phyloP scores from a whole-genome alignment of 2,113 vertebrate genomes.

The Platichthys stellatus region DNA sequence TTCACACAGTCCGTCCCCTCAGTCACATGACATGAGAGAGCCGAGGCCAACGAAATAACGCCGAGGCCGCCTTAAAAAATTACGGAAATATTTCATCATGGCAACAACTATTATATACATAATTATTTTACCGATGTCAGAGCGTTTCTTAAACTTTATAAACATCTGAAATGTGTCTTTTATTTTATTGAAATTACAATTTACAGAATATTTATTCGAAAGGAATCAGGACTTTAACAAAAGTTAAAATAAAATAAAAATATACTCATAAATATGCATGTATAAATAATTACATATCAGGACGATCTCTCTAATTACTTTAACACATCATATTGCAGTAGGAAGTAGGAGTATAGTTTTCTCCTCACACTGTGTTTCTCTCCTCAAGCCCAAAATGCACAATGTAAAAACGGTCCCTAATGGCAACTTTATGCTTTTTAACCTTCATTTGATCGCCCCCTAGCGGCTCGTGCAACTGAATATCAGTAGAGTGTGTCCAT shows the following conservation, averaged over 20 bases:
- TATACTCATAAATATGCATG: too few relatives aligned
- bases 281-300: background rate
- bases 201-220: background rate
- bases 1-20: background rate
- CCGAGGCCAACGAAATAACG: background rate
- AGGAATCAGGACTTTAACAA: background rate
- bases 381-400: background rate
- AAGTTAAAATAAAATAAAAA: background rate
- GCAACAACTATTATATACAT: too few relatives aligned
- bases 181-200: background rate
- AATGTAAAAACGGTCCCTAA: background rate
- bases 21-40: background rate
- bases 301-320: background rate
- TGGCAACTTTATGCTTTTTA: background rate
- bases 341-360: background rate
- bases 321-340: background rate
- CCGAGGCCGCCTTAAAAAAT: background rate
- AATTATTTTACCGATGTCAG: too few relatives aligned
- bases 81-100: conserved; percentile 14
- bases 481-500: background rate
- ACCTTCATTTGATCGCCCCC: background rate
- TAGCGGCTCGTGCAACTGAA: background rate
- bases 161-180: background rate
- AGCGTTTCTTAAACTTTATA: background rate
- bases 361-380: background rate